Evolutionary conservation across 1,140 invertebrate species (phyloP).

Genomic region (Manduca sexta): DNA sequence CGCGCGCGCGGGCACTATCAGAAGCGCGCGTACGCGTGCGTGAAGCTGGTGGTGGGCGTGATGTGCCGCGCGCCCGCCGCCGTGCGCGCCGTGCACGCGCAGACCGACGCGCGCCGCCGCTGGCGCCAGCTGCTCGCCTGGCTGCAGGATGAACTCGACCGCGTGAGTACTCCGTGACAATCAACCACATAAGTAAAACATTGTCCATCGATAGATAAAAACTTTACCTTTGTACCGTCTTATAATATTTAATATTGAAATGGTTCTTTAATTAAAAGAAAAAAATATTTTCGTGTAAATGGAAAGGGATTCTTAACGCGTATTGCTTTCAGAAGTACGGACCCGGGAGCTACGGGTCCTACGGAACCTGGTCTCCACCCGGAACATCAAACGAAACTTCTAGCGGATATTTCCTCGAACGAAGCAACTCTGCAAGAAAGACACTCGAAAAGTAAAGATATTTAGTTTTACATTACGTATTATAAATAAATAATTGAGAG

Average conservation of each 20-base stretch:
- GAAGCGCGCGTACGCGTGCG: constrained; percentile 97
- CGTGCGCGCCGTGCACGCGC: constrained; percentile 83
- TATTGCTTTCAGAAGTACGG: constrained; percentile 75
- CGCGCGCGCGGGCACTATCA: constrained; percentile 96
- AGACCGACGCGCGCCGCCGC: constrained; percentile 85
- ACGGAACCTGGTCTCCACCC: constrained; percentile 95
- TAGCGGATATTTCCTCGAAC: constrained; percentile 95
- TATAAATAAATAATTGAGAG: not conserved
- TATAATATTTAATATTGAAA: no score
- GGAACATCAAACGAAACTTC: constrained; percentile 95
- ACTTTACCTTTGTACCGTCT: no score
- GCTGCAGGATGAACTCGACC: constrained; percentile 95
- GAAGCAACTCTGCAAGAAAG: constrained; percentile 93
- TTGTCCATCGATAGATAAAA: no score
- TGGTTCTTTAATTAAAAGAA: no score
- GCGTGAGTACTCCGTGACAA: constrained; percentile 60
- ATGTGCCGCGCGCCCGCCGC: constrained; percentile 88
- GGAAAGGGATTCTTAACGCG: not conserved
- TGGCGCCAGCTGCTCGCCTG: constrained; percentile 93
- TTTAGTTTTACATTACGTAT: not conserved
- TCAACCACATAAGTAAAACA: no score
- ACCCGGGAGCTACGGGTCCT: constrained; percentile 80
- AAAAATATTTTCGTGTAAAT: no score
- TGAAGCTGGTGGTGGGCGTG: constrained; percentile 94
- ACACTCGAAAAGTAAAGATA: constrained; percentile 79